phyloP scores from a whole-genome alignment of 1,140 invertebrate species.

The Yoshiicerus persimilis region DNA sequence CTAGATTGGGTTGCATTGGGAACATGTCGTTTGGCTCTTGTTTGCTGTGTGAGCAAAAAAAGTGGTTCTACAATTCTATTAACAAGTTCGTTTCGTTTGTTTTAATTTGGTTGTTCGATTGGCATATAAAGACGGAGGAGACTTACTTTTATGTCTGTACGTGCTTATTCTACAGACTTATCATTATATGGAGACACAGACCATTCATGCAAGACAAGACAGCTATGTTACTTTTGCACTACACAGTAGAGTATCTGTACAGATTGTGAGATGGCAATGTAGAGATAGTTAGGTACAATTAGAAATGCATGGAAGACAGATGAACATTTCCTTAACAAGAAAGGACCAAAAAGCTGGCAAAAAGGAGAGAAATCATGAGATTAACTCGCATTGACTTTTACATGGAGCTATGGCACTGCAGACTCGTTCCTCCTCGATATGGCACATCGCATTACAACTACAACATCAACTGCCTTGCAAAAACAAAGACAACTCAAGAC shows the following conservation, averaged over 20 bases:
- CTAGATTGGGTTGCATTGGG: background rate
- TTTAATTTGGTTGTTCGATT: background rate
- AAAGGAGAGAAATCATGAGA: background rate
- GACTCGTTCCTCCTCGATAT: background rate
- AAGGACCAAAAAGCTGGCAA: background rate
- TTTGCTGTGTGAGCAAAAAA: background rate
- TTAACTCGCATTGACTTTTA: background rate
- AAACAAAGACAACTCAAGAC: background rate
- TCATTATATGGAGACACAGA: too few relatives aligned
- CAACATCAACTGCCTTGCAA: too few relatives aligned
- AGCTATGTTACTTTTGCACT: too few relatives aligned
- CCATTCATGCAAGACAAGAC: too few relatives aligned
- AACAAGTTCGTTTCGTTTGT: background rate
- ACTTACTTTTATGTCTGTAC: background rate
- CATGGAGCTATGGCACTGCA: too few relatives aligned
- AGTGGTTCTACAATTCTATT: background rate
- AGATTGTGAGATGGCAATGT: too few relatives aligned
- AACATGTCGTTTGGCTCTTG: background rate
- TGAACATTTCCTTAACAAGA: background rate
- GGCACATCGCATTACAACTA: too few relatives aligned
- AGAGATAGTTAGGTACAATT: too few relatives aligned
- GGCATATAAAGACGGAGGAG: background rate
- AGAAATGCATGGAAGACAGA: too few relatives aligned
- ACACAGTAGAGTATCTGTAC: too few relatives aligned
- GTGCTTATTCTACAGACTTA: background rate